Base-by-base conservation (phyloP, 2,797 vertebrate genomes). In the Anguilla marmorata region DNA sequence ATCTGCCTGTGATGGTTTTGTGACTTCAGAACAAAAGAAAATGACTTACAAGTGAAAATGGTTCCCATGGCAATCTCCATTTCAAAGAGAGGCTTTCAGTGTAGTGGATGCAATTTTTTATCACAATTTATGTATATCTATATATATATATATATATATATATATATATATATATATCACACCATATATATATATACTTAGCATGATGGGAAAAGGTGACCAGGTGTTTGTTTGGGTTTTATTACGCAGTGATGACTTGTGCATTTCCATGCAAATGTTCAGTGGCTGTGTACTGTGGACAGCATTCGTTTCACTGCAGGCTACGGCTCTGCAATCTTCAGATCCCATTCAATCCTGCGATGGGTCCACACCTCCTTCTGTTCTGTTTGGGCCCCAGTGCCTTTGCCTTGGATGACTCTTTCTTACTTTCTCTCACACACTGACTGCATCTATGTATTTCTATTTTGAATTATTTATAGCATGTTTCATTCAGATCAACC, bases 191-290 rank as follows among this genome's bases (percentile, higher is more conserved):
- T 2, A 37, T 6, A 37, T 37, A 37, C 74, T 79, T 79, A 21
- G 30, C 76, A n/a, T 80, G 21, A 80, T 80, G 45, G 3, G 9
- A 41, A 91, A 87, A 90, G 89, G 84, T 37, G 0, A 50, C 89
- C 93, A 93, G 90, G 92, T 93, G 91, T 88, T 91, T 88, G 86
- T 92, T 91, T 90, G 89, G 90, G 88, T 74, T 91, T 69, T 86
- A 27, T 74, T 82, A 41, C 84, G 14, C 52, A 3, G 37, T 86
- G 66, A 84, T 52, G 52, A 58, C 85, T 30, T 88, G 7, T 89
- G 56, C 86, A 33, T 63, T 88, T 87, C 87, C 83, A 89, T 89
- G 48, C 89, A 90, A 87, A 93, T 88, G 33, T 88, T 19, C 88
- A 9, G 6, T 21, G 76, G 19, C 76, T 3, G 41, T n/a, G 76